Percentiles rank a stretch among this genome's conserved stretches.
Evolutionary conservation across 2,888 invertebrate species (phyloP).

Genomic region (Tetropium fuscum): DNA sequence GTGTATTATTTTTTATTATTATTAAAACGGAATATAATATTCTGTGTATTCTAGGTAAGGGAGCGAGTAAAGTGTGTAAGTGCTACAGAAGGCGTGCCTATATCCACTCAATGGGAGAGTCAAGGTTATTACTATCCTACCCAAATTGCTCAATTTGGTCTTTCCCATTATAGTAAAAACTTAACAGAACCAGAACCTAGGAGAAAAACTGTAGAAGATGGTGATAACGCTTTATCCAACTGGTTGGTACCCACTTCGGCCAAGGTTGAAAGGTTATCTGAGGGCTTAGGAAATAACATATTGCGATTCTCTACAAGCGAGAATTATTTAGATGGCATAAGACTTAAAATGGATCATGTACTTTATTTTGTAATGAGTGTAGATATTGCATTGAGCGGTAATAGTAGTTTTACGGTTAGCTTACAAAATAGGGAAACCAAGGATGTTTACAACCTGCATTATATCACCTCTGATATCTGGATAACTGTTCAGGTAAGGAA

Average conservation of each 20-base stretch:
- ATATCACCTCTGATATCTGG: constrained; percentile 79
- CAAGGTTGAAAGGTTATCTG: constrained; percentile 73
- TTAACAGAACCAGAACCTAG: constrained; percentile 87
- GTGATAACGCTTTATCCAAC: constrained; percentile 72
- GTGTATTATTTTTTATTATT: no score
- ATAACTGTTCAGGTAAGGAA: constrained; percentile 80
- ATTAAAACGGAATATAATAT: no score
- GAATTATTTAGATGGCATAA: constrained; percentile 76
- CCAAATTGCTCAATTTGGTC: constrained; percentile 97
- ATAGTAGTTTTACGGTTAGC: constrained; percentile 85
- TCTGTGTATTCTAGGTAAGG: constrained; percentile 27
- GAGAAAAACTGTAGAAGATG: constrained; percentile 80
- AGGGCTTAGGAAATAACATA: constrained; percentile 72
- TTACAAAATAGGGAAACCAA: constrained; percentile 83
- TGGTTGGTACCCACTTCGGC: constrained; percentile 84
- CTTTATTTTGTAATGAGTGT: constrained; percentile 82
- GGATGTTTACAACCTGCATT: constrained; percentile 85
- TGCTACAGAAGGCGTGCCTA: constrained; percentile 92
- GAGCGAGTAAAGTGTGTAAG: constrained; percentile 93
- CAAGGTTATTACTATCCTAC: constrained; percentile 98
- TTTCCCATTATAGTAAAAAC: constrained; percentile 97
- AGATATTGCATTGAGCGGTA: constrained; percentile 79
- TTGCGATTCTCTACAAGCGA: constrained; percentile 81
- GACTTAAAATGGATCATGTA: constrained; percentile 75
- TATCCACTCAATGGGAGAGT: constrained; percentile 97